A percentile compares a stretch with the other conserved stretches of the same genome.
phyloP scores from a whole-genome alignment of 2,113 vertebrate genomes.

The Bos javanicus region DNA sequence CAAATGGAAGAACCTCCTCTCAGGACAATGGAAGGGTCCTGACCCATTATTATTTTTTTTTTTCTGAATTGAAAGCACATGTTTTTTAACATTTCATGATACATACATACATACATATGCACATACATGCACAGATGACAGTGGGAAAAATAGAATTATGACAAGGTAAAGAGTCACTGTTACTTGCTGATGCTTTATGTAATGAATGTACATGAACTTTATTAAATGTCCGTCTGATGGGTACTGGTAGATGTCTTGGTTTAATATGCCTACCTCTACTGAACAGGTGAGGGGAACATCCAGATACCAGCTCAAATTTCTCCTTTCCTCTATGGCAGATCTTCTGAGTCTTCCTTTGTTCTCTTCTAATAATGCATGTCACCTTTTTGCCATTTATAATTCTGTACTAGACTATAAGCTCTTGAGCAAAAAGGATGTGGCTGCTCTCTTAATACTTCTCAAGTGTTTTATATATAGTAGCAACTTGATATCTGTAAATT shows the following conservation, averaged over 20 bases:
- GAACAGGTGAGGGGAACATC: not conserved
- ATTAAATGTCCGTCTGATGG: not conserved
- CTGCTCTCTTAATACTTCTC: constrained; percentile 22
- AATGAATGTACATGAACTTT: not conserved
- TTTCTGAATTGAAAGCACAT: not conserved
- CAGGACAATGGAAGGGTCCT: too few species aligned
- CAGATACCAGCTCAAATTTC: not conserved
- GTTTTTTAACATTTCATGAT: not conserved
- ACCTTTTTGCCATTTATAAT: constrained; percentile 1
- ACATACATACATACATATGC: not conserved
- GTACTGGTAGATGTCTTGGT: not conserved
- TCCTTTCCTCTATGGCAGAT: not conserved
- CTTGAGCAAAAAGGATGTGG: not conserved
- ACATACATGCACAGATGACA: not conserved
- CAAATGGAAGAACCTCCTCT: too few species aligned
- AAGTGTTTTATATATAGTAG: not conserved
- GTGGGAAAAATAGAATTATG: not conserved
- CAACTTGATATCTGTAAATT: constrained; percentile 13
- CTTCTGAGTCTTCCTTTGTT: not conserved
- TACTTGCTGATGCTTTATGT: not conserved
- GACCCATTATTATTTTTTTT: too few species aligned
- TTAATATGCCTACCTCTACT: not conserved
- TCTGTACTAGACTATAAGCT: not conserved
- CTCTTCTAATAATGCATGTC: not conserved
- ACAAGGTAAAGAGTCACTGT: not conserved